Evolutionary conservation across 2,113 vertebrate genomes (phyloP), one percentile per base, ranked within the genome.

Genomic region (Oceanodroma tethys): DNA sequence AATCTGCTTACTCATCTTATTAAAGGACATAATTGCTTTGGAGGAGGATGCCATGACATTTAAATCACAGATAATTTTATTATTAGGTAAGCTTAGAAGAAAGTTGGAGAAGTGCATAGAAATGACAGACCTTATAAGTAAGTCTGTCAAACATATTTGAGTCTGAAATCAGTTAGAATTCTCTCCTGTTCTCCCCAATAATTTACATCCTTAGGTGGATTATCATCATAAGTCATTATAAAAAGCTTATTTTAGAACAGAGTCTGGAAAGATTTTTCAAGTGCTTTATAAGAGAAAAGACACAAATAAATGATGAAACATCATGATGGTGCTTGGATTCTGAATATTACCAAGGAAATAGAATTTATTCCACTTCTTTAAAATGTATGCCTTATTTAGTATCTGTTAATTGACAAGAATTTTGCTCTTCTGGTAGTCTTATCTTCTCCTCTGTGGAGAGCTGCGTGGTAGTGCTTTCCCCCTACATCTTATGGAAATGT

Each of bases 1-100:
- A 95, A 94, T 91, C 90, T 93, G 16, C 48, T 91, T 95, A 93
- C 56, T 20, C 40, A 60, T 74, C 55, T 87, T 68, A 72, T 56
- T 85, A 82, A 81, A 88, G 62, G 63, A 73, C 62, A 62, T 73
- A 45, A 58, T n/a, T 65, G 63, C 20, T 95, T 73, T 86, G 67
- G 81, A 90, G 92, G 29, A 82, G 26, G 71, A 56, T 86, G 38
- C 23, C 23, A 60, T 65, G 79, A 70, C 59, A 47, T 85, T 91
- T 62, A 90, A 88, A 95, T 93, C 67, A 66, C 63, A 73, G 70
- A 75, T 88, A 86, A 80, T 71, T 65, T 82, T 92, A 58, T 90
- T 90, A 83, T 82, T 88, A 80, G 40, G 26, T 75, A 85, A 86
- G 45, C 62, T 88, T 82, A 85, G 71, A 90, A 75, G 76, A 58